These are phyloP conservation scores for Vireo griseus DNA, from an alignment of 2,797 vertebrate species.

Conservation along the genomic window DNA sequence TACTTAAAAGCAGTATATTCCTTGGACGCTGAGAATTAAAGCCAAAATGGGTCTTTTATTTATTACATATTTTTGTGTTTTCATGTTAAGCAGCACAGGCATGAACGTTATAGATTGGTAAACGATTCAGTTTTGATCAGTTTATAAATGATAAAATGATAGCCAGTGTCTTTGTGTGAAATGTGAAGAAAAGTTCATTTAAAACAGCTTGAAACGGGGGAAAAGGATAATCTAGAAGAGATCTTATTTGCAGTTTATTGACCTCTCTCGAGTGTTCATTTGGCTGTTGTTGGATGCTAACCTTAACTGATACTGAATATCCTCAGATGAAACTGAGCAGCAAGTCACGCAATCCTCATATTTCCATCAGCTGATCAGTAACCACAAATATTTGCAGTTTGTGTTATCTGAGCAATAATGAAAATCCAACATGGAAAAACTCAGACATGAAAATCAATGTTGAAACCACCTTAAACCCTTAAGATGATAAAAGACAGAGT, in stretches of 20 bases:
- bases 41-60: not conserved
- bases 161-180: not conserved
- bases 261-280: not conserved
- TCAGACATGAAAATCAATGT: slow-evolving; percentile 72
- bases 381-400: slow-evolving; percentile 73
- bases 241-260: slow-evolving; percentile 35
- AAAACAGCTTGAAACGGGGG: not conserved
- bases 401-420: slow-evolving; percentile 66
- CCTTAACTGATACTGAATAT: slow-evolving; percentile 43
- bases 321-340: slow-evolving; percentile 25
- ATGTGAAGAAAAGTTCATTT: not conserved
- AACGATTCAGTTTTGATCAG: not conserved
- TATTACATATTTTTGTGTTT: not conserved
- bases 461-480: slow-evolving; percentile 71
- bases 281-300: slow-evolving; percentile 20
- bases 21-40: not conserved
- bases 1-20: not conserved
- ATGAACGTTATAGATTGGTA: not conserved
- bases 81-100: not conserved
- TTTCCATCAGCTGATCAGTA: slow-evolving; percentile 60
- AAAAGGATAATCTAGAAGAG: not conserved
- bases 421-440: slow-evolving; percentile 71
- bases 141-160: not conserved
- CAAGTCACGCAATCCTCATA: slow-evolving; percentile 55
- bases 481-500: slow-evolving; percentile 68